phyloP scores from a whole-genome alignment of 2,888 invertebrate species.

The Euclidia mi region DNA sequence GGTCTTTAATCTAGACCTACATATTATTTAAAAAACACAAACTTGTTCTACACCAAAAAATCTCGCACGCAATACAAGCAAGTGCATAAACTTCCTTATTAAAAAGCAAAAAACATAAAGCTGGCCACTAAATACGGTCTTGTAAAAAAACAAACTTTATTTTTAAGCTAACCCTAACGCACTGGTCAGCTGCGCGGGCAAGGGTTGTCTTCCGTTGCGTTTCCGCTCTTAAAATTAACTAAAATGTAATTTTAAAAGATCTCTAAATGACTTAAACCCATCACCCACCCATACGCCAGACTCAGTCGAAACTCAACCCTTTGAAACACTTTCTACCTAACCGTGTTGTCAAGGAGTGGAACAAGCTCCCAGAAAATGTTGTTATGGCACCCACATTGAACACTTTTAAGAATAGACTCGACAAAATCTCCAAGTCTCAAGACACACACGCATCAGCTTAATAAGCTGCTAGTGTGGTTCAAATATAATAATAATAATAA shows the following conservation, averaged over 20 bases:
- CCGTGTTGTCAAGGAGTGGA: too few relatives aligned
- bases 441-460: too few relatives aligned
- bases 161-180: constrained; percentile 58
- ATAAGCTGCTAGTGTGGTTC: too few relatives aligned
- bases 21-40: background rate
- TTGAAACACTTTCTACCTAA: too few relatives aligned
- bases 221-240: constrained; percentile 53
- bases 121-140: constrained; percentile 36
- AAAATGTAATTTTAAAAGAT: constrained; percentile 48
- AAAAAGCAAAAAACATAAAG: constrained; percentile 23
- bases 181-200: constrained; percentile 62
- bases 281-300: too few relatives aligned
- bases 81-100: constrained; percentile 33
- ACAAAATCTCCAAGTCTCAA: too few relatives aligned
- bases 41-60: constrained; percentile 1
- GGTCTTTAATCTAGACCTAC: too few relatives aligned
- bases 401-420: too few relatives aligned
- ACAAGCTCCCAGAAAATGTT: too few relatives aligned
- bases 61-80: background rate
- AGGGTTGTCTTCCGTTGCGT: constrained; percentile 50
- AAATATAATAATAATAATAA: too few relatives aligned
- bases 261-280: constrained; percentile 39
- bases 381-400: too few relatives aligned
- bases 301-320: too few relatives aligned
- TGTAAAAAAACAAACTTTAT: constrained; percentile 47